Base-by-base conservation (phyloP, 2,888 invertebrate genomes). In the Sipunculus nudus region DNA sequence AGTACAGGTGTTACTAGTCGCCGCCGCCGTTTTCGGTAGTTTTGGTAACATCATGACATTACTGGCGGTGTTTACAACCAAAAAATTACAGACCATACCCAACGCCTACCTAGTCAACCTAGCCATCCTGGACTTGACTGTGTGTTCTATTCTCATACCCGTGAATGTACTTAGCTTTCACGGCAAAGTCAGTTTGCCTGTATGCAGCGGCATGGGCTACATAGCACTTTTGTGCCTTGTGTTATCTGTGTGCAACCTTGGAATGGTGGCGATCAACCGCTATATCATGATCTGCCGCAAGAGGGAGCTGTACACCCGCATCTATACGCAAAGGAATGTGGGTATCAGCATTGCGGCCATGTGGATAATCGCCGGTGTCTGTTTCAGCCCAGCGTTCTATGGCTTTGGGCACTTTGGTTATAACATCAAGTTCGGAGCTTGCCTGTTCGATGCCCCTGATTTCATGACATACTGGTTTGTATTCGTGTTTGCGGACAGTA, bases 81-180 rank as follows among this genome's bases (percentile, higher is more conserved):
- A 43, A 19, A 10, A 19, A 8, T 19, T 43, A 8, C 43, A 19
- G 8, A 43, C 43, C 43, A 19, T 43, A 16, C 43, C 43, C 8
- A 43, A 43, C 43, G 43, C 43, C 8, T 43, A 43, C 43, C 43
- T 43, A 21, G 43, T 43, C 16, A 43, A 43, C 43, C 19, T 43
- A 43, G 13, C 43, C 16, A 19, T 19, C 16, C 16, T 21, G 8
- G 43, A 43, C 21, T 8, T 43, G 13, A 19, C 21, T 19, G 43
- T 43, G 19, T 43, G 43, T 21, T 8, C 16, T n/a, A n/a, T n/a
- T n/a, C n/a, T n/a, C n/a, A n/a, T n/a, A n/a, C n/a, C n/a, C n/a
- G n/a, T n/a, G n/a, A n/a, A n/a, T n/a, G n/a, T n/a, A n/a, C n/a
- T n/a, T n/a, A n/a, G n/a, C n/a, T n/a, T n/a, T n/a, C n/a, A n/a